These are phyloP conservation scores for Idaea aversata DNA, from an alignment of 2,888 invertebrate genomes.

Conservation along the genomic window DNA sequence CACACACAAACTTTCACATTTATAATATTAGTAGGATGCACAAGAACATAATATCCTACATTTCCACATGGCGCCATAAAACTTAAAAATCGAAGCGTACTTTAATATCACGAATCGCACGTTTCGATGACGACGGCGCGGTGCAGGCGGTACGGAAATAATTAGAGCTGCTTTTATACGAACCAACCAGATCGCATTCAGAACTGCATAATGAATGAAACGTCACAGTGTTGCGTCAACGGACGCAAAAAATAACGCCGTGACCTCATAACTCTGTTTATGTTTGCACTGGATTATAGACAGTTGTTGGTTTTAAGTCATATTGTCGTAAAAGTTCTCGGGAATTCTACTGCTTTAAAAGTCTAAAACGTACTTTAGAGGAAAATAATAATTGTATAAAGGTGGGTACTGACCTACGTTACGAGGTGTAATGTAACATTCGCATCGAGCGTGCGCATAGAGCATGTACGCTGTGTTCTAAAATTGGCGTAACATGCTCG, in stretches of 20 bases:
- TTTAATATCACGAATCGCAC: slow-evolving; percentile 26
- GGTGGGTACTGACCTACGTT: too few species aligned
- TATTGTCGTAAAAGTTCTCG: too few species aligned
- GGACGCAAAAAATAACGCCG: slow-evolving; percentile 47
- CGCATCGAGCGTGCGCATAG: too few species aligned
- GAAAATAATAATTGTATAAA: too few species aligned
- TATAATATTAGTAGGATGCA: too few species aligned
- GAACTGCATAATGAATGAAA: slow-evolving; percentile 70
- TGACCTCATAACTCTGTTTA: slow-evolving; percentile 40
- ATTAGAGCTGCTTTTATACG: slow-evolving; percentile 66
- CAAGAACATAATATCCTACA: slow-evolving; percentile 9
- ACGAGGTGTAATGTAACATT: too few species aligned
- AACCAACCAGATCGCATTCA: slow-evolving; percentile 69
- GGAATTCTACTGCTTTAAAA: too few species aligned
- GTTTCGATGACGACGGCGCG: slow-evolving; percentile 62
- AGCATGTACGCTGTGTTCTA: too few species aligned
- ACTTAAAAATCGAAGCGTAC: slow-evolving; percentile 25
- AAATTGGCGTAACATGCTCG: too few species aligned
- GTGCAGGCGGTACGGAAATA: slow-evolving; percentile 67
- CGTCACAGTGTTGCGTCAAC: slow-evolving; percentile 53
- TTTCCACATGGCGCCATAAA: slow-evolving; percentile 20
- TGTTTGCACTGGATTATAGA: slow-evolving; percentile 16
- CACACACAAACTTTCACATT: too few species aligned
- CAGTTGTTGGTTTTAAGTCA: slow-evolving; percentile 4
- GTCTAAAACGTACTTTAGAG: too few species aligned